A percentile compares a stretch with the other conserved stretches of the same genome.
Evolutionary conservation across 2,797 vertebrate species (phyloP).

Genomic region (Malacoctenus gilli): DNA sequence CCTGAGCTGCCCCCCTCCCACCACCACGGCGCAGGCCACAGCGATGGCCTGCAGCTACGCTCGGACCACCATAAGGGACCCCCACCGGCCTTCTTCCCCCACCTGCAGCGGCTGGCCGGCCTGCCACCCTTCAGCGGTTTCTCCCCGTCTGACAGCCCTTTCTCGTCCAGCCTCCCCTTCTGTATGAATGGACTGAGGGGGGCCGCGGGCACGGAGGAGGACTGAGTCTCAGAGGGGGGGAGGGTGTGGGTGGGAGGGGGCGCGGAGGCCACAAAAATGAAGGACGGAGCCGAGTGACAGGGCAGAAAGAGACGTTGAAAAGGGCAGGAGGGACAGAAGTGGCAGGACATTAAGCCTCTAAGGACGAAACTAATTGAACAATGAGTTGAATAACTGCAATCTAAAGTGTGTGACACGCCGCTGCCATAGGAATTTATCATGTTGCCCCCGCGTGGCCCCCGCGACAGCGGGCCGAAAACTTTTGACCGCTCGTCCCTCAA

Average conservation of each 20-base stretch:
- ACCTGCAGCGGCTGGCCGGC: constrained; percentile 87
- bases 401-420: constrained; percentile 66
- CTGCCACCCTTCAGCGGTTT: constrained; percentile 86
- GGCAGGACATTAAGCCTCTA: constrained; percentile 70
- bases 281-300: constrained; percentile 51
- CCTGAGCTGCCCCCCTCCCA: constrained; percentile 85
- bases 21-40: constrained; percentile 64
- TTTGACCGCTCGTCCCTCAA: constrained; percentile 66
- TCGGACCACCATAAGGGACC: constrained; percentile 81
- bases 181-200: constrained; percentile 86
- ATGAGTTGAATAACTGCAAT: constrained; percentile 69
- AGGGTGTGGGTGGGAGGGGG: constrained; percentile 32
- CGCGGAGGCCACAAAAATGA: constrained; percentile 41
- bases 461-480: constrained; percentile 62
- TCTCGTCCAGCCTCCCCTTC: constrained; percentile 86
- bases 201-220: constrained; percentile 81
- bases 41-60: constrained; percentile 80
- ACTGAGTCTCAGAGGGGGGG: constrained; percentile 65
- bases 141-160: constrained; percentile 83
- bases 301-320: constrained; percentile 62
- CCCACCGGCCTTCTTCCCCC: constrained; percentile 86
- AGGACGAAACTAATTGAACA: constrained; percentile 76
- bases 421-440: constrained; percentile 55
- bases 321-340: constrained; percentile 65
- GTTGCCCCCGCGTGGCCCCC: constrained; percentile 48